These are phyloP conservation scores for Empis livida DNA, from an alignment of 2,888 invertebrate species.

Conservation along the genomic window DNA sequence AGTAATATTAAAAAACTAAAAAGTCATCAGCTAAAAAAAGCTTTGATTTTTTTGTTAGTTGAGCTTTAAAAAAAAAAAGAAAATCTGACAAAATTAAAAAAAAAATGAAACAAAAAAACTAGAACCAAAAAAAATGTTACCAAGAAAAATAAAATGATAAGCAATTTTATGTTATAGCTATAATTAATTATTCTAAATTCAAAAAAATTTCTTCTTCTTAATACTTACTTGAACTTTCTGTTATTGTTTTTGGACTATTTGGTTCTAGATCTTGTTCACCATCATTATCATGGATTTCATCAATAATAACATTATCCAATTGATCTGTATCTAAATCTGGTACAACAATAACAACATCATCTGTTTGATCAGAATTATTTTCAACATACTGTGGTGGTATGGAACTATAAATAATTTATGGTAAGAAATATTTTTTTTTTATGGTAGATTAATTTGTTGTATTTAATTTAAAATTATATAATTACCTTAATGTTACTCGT, in stretches of 20 bases:
- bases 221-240: constrained; percentile 50
- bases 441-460: neutral
- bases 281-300: constrained; percentile 17
- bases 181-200: constrained; percentile 1
- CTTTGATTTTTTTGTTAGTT: no score
- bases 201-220: neutral
- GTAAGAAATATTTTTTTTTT: neutral
- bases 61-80: neutral
- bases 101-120: neutral
- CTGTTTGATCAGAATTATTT: constrained; percentile 22
- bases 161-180: constrained; percentile 4
- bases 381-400: constrained; percentile 34
- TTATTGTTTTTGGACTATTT: constrained; percentile 42
- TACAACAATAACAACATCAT: constrained; percentile 42
- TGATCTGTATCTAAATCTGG: constrained; percentile 35
- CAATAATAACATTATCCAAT: constrained; percentile 18
- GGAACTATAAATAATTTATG: constrained; percentile 24
- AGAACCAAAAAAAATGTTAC: neutral
- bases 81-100: neutral
- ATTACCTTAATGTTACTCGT: constrained; percentile 70
- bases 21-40: no score
- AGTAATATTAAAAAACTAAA: no score
- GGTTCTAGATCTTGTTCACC: constrained; percentile 34
- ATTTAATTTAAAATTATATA: neutral
- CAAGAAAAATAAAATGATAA: neutral